Percentiles rank a stretch among this genome's conserved stretches.
Evolutionary conservation across 2,113 vertebrate species (phyloP).

Genomic region (Cranoglanis bouderius): DNA sequence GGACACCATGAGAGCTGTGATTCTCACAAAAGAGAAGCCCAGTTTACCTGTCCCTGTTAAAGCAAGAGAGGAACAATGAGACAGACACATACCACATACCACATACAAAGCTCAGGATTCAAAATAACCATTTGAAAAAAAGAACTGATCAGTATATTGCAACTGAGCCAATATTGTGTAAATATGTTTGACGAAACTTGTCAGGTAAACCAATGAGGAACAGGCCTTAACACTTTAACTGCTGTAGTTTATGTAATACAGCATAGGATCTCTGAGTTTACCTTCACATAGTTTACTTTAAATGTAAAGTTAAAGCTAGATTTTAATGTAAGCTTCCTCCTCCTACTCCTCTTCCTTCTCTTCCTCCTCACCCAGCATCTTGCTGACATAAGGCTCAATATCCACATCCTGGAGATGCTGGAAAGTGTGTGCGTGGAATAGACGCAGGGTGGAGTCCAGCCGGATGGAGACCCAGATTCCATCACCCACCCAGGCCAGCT

Average conservation of each 20-base stretch:
- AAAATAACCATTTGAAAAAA: not conserved
- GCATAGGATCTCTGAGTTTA: not conserved
- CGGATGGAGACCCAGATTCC: slow-evolving; percentile 99
- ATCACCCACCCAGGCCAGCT: slow-evolving; percentile 96
- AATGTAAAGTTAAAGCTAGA: not conserved
- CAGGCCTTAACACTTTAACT: not conserved
- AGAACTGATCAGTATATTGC: not conserved
- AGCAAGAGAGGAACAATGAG: not conserved
- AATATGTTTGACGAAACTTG: not conserved
- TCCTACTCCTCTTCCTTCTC: not conserved
- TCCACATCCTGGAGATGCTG: slow-evolving; percentile 98
- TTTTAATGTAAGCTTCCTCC: not conserved
- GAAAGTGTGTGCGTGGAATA: slow-evolving; percentile 96
- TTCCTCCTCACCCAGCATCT: slow-evolving; percentile 87
- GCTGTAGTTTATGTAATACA: not conserved
- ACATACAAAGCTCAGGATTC: not conserved
- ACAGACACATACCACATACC: not conserved
- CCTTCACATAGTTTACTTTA: not conserved
- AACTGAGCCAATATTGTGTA: not conserved
- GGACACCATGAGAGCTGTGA: slow-evolving; percentile 92
- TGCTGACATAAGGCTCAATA: slow-evolving; percentile 98
- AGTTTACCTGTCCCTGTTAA: slow-evolving; percentile 90
- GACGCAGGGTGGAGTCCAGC: slow-evolving; percentile 90
- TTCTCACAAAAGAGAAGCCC: slow-evolving; percentile 97
- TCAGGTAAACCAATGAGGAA: not conserved